Conservation (phyloP, 2,113 vertebrate genomes). For the Columbina picui region DNA sequence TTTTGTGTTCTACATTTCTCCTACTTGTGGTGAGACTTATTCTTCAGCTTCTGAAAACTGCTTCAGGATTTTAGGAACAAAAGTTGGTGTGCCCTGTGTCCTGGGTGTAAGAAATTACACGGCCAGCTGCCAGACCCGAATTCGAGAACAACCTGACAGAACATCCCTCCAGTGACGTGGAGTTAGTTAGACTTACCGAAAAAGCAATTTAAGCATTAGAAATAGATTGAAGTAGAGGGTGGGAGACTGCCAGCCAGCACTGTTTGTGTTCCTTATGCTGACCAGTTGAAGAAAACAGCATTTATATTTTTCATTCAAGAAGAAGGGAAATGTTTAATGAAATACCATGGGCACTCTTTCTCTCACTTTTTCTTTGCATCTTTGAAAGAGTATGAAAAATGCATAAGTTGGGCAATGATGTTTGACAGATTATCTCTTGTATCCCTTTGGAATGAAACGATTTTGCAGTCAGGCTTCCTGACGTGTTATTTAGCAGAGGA, state of each 20-base stretch:
- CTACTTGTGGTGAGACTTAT: background rate
- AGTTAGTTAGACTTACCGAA: background rate
- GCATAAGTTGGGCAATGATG: background rate
- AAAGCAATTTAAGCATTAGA: background rate
- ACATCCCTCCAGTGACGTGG: background rate
- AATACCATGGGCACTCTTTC: background rate
- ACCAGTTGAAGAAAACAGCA: background rate
- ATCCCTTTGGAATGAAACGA: conserved; percentile 7
- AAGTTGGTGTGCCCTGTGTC: background rate
- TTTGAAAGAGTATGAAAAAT: conserved; percentile 43
- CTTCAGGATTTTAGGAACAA: background rate
- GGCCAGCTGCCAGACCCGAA: background rate
- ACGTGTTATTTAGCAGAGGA: background rate
- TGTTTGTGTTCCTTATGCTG: background rate
- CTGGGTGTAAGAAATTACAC: background rate
- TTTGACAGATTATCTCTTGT: conserved; percentile 20
- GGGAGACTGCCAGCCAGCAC: background rate
- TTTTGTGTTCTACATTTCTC: background rate
- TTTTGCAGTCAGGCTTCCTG: background rate
- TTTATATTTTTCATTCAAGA: background rate
- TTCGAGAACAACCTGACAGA: background rate
- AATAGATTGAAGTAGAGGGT: background rate
- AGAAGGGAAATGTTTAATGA: background rate
- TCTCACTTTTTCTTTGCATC: background rate
- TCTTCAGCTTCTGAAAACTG: background rate